A percentile compares a stretch with the other conserved stretches of the same genome.
phyloP scores from a whole-genome alignment of 2,113 vertebrate genomes.

The Oophaga pumilio region DNA sequence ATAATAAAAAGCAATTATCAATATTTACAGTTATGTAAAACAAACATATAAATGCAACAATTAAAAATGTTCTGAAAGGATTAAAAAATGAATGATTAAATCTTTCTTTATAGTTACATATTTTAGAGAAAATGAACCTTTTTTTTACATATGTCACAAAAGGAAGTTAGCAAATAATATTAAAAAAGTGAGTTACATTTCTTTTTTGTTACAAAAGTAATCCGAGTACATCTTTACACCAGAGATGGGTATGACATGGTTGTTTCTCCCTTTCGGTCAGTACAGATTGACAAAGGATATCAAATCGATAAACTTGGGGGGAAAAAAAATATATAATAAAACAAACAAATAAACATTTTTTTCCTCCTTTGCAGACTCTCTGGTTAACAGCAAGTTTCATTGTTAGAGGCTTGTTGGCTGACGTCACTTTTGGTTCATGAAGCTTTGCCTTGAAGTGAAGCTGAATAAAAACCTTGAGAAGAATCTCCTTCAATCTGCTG shows the following conservation, averaged over 20 bases:
- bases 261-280: not conserved
- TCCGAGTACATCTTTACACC: not conserved
- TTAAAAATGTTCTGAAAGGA: not conserved
- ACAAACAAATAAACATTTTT: conserved; percentile 64
- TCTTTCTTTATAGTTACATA: not conserved
- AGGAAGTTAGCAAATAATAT: not conserved
- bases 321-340: not conserved
- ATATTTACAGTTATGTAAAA: not conserved
- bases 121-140: not conserved
- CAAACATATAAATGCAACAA: not conserved
- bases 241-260: not conserved
- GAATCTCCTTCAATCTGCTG: conserved; percentile 87
- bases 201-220: not conserved
- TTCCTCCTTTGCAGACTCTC: conserved; percentile 58
- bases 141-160: too few species aligned
- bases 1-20: not conserved
- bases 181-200: not conserved
- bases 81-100: not conserved
- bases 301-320: not conserved
- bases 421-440: conserved; percentile 87
- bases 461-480: conserved; percentile 87
- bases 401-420: conserved; percentile 82
- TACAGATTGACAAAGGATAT: not conserved
- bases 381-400: conserved; percentile 77
- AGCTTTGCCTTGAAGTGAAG: conserved; percentile 87